Conservation (phyloP, 2,113 vertebrate species). For the Genyomyrus donnyi region DNA sequence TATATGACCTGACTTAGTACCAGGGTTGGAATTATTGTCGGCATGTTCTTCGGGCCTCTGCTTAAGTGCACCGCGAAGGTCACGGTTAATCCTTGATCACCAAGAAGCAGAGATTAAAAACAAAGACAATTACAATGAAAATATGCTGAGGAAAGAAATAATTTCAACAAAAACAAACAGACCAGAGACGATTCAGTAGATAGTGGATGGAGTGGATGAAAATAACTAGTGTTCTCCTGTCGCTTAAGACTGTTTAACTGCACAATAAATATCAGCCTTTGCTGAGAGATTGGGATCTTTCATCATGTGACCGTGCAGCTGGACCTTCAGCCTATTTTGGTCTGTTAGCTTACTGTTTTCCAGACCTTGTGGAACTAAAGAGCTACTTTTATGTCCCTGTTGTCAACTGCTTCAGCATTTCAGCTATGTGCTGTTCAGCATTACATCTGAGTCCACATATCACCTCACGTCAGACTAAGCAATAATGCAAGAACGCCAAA, state of each 20-base stretch:
- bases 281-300: background rate
- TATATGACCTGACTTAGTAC: background rate
- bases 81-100: background rate
- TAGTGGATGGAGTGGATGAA: background rate
- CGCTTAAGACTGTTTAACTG: background rate
- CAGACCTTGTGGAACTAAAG: background rate
- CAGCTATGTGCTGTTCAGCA: background rate
- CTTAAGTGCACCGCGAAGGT: background rate
- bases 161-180: background rate
- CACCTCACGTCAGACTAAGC: background rate
- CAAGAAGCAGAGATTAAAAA: background rate
- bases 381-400: background rate
- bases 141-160: background rate
- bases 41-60: background rate
- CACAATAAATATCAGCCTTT: background rate
- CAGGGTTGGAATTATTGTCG: background rate
- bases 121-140: background rate
- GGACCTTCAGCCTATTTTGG: background rate
- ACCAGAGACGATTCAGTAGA: background rate
- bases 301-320: background rate
- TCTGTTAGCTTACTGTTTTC: background rate
- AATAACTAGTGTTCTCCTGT: background rate
- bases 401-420: background rate
- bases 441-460: no score
- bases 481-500: background rate